Evolutionary conservation across 1,140 invertebrate species (phyloP), one percentile per base, ranked within the genome.

Genomic region (Drosophila teissieri): DNA sequence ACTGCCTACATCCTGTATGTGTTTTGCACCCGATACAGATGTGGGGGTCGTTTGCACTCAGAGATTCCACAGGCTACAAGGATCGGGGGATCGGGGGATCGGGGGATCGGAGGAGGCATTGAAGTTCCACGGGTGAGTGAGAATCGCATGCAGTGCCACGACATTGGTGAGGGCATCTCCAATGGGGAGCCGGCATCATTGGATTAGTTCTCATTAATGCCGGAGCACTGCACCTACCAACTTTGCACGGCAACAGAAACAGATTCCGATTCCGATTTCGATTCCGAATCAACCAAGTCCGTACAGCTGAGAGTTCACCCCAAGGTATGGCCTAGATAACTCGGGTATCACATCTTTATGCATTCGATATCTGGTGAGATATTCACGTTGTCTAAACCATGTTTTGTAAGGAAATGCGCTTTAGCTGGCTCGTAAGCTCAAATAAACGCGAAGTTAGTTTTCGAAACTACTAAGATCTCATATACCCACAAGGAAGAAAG

Each of bases 191-290:
- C 15, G 44, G 15, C 40, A n/a, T 22, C 76, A 84, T 84, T 83
- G 80, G 80, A 80, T 84, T 84, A 79, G 80, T 84, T 72, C 76
- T 84, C 80, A 83, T 61, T 63, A 62, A 80, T 80, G 72, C 14
- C 65, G 57, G 57, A 67, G 80, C 45, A 51, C 17, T 60, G 77
- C 45, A 49, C 40, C 14, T 15, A n/a, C 40, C 12, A 31, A 19
- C 42, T 4, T 2, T 10, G 22, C 10, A 19, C 7, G 8, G n/a
- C n/a, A n/a, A n/a, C n/a, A n/a, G n/a, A n/a, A n/a, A n/a, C n/a
- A n/a, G n/a, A 31, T 31, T 4, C 4, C 4, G 4, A 24, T 24
- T 4, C 24, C 24, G 4, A 19, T 19, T 19, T 2, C 19, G 24
- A 24, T 24, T 4, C 22, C 0, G 27, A 31, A 8, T 31, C 34